Conservation (phyloP, 2,113 vertebrate genomes). For the Tautogolabrus adspersus region DNA sequence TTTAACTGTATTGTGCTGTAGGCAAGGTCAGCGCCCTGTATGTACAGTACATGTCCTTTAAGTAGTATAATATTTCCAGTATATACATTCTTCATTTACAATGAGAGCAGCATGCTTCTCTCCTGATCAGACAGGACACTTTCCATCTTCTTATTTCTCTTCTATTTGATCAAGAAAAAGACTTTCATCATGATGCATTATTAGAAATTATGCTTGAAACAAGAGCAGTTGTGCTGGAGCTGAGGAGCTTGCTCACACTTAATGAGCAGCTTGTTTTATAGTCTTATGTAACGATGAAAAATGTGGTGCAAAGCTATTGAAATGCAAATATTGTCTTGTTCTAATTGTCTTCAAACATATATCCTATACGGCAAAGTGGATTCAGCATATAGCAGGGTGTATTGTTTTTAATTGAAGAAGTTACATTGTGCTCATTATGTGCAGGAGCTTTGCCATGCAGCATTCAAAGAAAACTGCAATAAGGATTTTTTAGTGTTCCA, state of each 20-base stretch:
- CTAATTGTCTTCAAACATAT: background rate
- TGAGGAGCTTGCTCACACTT: background rate
- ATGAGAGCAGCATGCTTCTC: constrained; percentile 10
- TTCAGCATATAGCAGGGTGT: background rate
- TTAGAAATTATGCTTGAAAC: constrained; percentile 23
- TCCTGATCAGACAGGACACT: background rate
- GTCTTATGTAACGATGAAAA: constrained; percentile 41
- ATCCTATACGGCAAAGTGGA: background rate
- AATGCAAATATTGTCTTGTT: constrained; percentile 16
- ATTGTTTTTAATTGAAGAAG: background rate
- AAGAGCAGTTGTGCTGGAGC: background rate
- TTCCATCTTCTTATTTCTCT: constrained; percentile 9
- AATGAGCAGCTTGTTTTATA: constrained; percentile 24
- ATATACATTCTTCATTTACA: background rate
- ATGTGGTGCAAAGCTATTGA: constrained; percentile 12
- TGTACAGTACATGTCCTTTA: constrained; percentile 14
- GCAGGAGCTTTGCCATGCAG: background rate
- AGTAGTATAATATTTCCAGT: constrained; percentile 15
- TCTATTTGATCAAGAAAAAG: constrained; percentile 21
- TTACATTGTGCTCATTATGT: background rate
- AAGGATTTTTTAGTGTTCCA: too few species aligned
- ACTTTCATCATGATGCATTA: constrained; percentile 24
- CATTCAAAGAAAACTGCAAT: background rate
- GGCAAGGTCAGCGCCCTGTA: constrained; percentile 21
- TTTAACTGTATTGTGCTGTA: background rate